Evolutionary conservation across 2,888 invertebrate species (phyloP).

Genomic region (Chrysolina americana): DNA sequence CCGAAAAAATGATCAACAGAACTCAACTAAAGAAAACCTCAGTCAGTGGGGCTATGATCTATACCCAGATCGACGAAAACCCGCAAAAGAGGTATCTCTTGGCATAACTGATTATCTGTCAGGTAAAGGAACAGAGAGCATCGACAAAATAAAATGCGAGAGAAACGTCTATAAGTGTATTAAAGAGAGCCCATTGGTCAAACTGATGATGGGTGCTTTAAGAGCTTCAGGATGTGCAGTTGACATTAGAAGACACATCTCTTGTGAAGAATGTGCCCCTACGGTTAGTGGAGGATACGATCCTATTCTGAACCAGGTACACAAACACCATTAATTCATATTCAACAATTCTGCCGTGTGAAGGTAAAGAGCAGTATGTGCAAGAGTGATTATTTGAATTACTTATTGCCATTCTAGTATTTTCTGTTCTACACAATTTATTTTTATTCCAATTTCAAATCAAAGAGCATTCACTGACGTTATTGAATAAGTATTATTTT

Average conservation of each 20-base stretch:
- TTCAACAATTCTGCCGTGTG: no score
- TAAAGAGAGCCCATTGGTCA: constrained; percentile 84
- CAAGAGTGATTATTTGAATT: no score
- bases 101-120: constrained; percentile 39
- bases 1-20: background rate
- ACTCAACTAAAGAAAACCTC: constrained; percentile 10
- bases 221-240: constrained; percentile 86
- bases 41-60: constrained; percentile 82
- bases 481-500: no score
- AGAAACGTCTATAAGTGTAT: constrained; percentile 83
- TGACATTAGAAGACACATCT: constrained; percentile 89
- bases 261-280: constrained; percentile 91
- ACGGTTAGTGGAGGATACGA: constrained; percentile 94
- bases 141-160: constrained; percentile 86
- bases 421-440: no score
- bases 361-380: no score
- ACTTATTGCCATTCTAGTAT: no score
- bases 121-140: constrained; percentile 78
- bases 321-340: background rate
- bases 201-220: constrained; percentile 88
- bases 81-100: constrained; percentile 73
- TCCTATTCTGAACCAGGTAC: constrained; percentile 83
- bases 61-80: constrained; percentile 86
- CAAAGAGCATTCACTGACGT: no score
- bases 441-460: no score